phyloP scores from a whole-genome alignment of 2,888 invertebrate genomes.

The Physocephala rufipes region DNA sequence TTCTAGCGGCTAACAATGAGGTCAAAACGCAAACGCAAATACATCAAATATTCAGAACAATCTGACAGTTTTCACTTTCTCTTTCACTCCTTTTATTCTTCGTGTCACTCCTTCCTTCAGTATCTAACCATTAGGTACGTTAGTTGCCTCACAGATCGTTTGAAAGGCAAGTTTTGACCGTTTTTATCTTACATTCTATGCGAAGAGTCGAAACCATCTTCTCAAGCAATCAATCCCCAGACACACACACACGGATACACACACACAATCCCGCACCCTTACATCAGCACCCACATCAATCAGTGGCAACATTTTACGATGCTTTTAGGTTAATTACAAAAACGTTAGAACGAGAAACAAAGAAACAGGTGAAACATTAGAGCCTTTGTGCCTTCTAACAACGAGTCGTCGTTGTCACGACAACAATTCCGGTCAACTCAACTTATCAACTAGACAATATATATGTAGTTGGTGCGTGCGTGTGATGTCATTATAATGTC shows the following conservation, averaged over 20 bases:
- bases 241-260: background rate
- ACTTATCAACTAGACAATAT: too few species aligned
- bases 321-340: slow-evolving; percentile 62
- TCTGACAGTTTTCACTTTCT: background rate
- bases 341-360: slow-evolving; percentile 28
- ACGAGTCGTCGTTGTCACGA: too few species aligned
- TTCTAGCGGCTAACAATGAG: too few species aligned
- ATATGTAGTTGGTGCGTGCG: background rate
- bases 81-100: slow-evolving; percentile 2
- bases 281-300: background rate
- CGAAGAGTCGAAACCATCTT: background rate
- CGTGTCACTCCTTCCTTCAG: background rate
- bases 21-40: too few species aligned
- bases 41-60: too few species aligned
- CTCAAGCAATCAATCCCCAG: background rate
- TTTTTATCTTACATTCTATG: background rate
- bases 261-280: too few species aligned
- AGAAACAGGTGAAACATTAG: slow-evolving; percentile 24
- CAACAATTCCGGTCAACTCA: too few species aligned
- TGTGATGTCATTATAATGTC: slow-evolving; percentile 5
- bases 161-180: background rate
- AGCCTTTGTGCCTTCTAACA: too few species aligned
- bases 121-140: background rate
- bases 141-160: background rate
- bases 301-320: slow-evolving; percentile 47